These are phyloP conservation scores for Pyrocoelia pectoralis DNA, from an alignment of 2,888 invertebrate species.

Conservation along the genomic window DNA sequence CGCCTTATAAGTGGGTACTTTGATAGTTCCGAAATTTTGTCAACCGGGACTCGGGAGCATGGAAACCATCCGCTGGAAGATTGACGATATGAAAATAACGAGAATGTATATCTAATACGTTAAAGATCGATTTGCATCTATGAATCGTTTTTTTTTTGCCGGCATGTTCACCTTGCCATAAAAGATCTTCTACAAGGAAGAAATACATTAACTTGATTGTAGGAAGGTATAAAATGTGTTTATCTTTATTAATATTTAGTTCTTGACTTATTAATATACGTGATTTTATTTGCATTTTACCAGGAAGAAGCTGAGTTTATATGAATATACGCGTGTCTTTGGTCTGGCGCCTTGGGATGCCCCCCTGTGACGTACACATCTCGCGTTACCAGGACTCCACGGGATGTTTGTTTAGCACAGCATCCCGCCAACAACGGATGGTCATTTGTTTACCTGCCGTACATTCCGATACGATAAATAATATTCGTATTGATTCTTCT, in stretches of 20 bases:
- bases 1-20: too few relatives aligned
- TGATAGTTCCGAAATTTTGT: too few relatives aligned
- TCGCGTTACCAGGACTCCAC: constrained; percentile 44
- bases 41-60: too few relatives aligned
- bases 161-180: neutral
- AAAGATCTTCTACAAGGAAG: neutral
- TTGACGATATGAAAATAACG: too few relatives aligned
- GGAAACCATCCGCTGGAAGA: too few relatives aligned
- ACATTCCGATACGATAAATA: constrained; percentile 57
- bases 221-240: constrained; percentile 1
- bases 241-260: constrained; percentile 1
- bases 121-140: too few relatives aligned
- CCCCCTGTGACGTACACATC: constrained; percentile 40
- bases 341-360: constrained; percentile 35
- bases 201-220: neutral
- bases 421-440: constrained; percentile 50
- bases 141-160: neutral
- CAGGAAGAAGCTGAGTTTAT: constrained; percentile 21
- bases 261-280: constrained; percentile 21
- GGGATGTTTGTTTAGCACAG: constrained; percentile 55
- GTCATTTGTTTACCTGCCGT: constrained; percentile 57
- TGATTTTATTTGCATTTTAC: constrained; percentile 25
- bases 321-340: constrained; percentile 28
- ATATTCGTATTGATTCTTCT: constrained; percentile 52
- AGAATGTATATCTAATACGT: too few relatives aligned